Base-by-base conservation (phyloP, 2,888 invertebrate genomes). In the Clusia tigrina region DNA sequence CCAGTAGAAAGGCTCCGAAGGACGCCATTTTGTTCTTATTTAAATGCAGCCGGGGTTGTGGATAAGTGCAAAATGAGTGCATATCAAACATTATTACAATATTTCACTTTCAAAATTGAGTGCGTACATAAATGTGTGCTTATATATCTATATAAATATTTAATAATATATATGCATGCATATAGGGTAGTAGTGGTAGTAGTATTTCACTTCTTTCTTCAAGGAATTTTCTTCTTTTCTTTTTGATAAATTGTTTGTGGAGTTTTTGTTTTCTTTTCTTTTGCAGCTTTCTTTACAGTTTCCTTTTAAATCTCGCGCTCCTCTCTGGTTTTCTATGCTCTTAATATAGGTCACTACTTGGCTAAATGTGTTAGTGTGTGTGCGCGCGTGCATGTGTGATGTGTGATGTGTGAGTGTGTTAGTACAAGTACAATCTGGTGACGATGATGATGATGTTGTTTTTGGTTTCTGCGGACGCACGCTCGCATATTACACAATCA, bases 401-500 rank as follows among this genome's bases (percentile, higher is more conserved):
- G 60, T 60, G 52, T 56, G 42, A 56, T 51, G 22, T 57, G 63
- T 56, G 54, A 26, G 42, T 60, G 54, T 63, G 63, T 57, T n/a
- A n/a, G n/a, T n/a, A n/a, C n/a, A n/a, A n/a, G n/a, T n/a, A n/a
- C n/a, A n/a, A n/a, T n/a, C n/a, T 46, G 17, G 32, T 23, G 24
- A 55, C 37, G 58, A 52, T 42, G 60, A 17, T 61, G n/a, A n/a
- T n/a, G n/a, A n/a, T 58, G 37, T 51, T 52, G 52, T 58, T 38
- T 37, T 54, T 58, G 18, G 15, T 52, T 52, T 23, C 3, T 57
- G 53, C 10, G 37, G 2, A 51, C 25, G 18, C 42, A 51, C 23
- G 24, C 23, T 37, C 55, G 24, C 22, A n/a, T 71, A 68, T 55
- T 77, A 74, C 64, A 71, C 69, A 32, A 79, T 79, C 18, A 82